phyloP scores from a whole-genome alignment of 2,113 vertebrate species.

The Pycnonotus jocosus region DNA sequence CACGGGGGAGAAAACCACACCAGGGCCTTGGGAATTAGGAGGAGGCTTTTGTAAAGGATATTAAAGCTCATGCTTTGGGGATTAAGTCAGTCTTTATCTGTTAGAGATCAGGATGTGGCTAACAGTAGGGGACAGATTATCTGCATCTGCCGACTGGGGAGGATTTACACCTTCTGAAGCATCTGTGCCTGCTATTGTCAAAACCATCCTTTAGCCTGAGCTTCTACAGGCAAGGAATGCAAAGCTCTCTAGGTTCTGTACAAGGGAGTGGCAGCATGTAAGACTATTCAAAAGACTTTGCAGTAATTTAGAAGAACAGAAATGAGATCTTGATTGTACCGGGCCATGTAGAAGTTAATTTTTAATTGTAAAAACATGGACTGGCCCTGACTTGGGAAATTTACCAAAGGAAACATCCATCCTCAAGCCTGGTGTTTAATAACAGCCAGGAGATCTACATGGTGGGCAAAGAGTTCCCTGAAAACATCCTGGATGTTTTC shows the following conservation, averaged over 20 bases:
- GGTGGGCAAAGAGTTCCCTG: background rate
- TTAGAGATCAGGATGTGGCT: slow-evolving; percentile 43
- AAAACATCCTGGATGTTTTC: background rate
- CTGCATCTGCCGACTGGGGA: background rate
- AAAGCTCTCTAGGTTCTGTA: background rate
- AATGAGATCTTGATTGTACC: background rate
- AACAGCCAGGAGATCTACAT: background rate
- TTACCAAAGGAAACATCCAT: background rate
- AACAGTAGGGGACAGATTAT: slow-evolving; percentile 51
- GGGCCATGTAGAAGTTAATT: background rate
- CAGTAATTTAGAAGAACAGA: background rate
- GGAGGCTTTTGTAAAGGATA: slow-evolving; percentile 28
- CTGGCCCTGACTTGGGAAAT: background rate
- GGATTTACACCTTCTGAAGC: slow-evolving; percentile 52
- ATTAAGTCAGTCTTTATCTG: slow-evolving; percentile 52
- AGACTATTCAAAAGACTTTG: background rate
- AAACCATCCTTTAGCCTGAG: background rate
- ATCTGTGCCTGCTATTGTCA: slow-evolving; percentile 28
- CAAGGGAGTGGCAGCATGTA: background rate
- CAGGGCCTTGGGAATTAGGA: background rate
- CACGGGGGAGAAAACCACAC: background rate
- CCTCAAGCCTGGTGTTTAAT: background rate
- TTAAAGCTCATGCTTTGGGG: slow-evolving; percentile 43
- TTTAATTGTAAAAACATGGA: background rate
- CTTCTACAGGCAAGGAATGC: background rate